Evolutionary conservation across 1,140 invertebrate species (phyloP).

Genomic region (Drosophila albomicans): DNA sequence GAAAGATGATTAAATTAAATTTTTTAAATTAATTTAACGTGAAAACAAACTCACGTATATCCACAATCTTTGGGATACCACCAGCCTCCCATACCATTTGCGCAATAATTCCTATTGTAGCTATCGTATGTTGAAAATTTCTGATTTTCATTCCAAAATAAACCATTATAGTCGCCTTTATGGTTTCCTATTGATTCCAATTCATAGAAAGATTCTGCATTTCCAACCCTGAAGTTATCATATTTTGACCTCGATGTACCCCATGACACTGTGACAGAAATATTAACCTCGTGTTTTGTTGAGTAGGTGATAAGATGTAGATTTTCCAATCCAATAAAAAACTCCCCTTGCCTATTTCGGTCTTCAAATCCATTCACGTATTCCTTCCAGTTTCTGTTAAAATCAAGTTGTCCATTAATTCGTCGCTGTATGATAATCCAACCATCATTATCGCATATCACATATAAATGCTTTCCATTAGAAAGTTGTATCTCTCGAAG

Average conservation of each 20-base stretch:
- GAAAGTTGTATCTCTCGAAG: neutral
- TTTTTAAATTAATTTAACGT: too few species aligned
- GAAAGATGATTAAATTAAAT: too few species aligned
- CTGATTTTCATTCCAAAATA: neutral
- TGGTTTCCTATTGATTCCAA: neutral
- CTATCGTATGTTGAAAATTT: conserved; percentile 9
- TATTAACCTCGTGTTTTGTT: neutral
- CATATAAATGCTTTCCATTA: neutral
- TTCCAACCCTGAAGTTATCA: conserved; percentile 9
- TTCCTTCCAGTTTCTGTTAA: neutral
- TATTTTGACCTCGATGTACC: neutral
- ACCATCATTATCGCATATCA: neutral
- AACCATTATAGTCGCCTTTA: neutral
- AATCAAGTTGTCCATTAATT: neutral
- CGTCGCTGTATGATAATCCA: conserved; percentile 11
- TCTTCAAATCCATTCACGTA: conserved; percentile 18
- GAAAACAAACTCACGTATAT: too few species aligned
- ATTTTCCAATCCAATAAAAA: conserved; percentile 23
- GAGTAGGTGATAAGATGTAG: conserved; percentile 11
- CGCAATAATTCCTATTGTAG: too few species aligned
- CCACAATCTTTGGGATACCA: too few species aligned
- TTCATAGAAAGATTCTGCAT: neutral
- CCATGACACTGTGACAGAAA: neutral
- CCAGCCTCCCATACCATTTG: too few species aligned
- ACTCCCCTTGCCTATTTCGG: neutral